Conservation (phyloP, 2,113 vertebrate species). For the Calonectris borealis region DNA sequence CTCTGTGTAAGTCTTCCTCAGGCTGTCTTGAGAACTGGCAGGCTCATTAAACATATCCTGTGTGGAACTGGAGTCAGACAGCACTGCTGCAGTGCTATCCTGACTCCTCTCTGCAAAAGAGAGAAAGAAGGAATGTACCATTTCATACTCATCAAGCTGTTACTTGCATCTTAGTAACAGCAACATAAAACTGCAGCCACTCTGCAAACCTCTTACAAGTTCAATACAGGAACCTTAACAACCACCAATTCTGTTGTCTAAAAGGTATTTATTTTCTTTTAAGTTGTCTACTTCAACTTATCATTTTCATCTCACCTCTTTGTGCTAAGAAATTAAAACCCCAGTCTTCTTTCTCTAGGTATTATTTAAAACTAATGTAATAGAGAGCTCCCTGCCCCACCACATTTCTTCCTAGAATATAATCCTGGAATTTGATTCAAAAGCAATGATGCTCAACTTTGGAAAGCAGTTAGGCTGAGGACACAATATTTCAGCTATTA, state of each 20-base stretch:
- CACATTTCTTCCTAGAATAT: neutral
- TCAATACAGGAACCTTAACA: neutral
- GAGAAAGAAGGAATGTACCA: slow-evolving; percentile 27
- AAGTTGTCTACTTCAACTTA: neutral
- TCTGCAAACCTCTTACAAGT: neutral
- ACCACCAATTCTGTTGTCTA: neutral
- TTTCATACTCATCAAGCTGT: neutral
- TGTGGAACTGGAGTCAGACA: slow-evolving; percentile 96
- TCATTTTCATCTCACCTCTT: neutral
- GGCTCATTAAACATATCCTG: slow-evolving; percentile 94
- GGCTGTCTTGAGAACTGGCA: slow-evolving; percentile 87
- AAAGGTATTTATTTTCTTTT: neutral
- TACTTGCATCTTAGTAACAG: neutral
- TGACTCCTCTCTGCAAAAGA: slow-evolving; percentile 90
- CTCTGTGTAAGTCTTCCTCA: slow-evolving; percentile 80
- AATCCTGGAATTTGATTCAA: neutral
- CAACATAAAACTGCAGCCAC: neutral
- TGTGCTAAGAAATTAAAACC: neutral
- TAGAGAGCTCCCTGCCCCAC: neutral
- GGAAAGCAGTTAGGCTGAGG: neutral
- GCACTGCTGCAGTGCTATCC: slow-evolving; percentile 90
- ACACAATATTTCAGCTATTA: neutral
- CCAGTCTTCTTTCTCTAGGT: neutral
- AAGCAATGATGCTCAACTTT: neutral
- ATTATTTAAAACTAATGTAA: neutral